phyloP scores from a whole-genome alignment of 2,797 vertebrate species.

The Phalloptychus januarius region DNA sequence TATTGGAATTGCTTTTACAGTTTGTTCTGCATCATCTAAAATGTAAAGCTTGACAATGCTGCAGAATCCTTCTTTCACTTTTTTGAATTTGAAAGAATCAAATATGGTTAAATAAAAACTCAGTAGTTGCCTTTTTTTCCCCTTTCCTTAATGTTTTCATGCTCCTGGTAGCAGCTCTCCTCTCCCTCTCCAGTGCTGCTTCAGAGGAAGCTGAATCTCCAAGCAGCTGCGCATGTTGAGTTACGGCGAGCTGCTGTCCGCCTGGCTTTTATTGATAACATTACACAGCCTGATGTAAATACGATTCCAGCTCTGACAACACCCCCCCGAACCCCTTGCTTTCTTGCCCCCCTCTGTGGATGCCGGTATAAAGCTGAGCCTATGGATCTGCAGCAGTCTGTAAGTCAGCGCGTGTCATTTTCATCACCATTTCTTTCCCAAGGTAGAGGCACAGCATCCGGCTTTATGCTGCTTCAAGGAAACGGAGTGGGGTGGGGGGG shows the following conservation, averaged over 20 bases:
- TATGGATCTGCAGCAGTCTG: constrained; percentile 15
- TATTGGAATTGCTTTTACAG: not conserved
- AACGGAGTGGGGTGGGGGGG: constrained; percentile 40
- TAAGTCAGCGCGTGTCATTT: constrained; percentile 35
- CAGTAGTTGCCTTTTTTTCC: not conserved
- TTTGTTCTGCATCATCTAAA: not conserved
- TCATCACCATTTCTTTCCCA: constrained; percentile 56
- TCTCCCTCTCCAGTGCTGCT: constrained; percentile 37
- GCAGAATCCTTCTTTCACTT: not conserved
- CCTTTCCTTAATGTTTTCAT: constrained; percentile 9
- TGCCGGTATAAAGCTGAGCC: constrained; percentile 26
- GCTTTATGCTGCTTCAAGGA: constrained; percentile 65
- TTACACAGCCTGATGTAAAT: constrained; percentile 77
- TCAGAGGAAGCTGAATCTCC: constrained; percentile 61
- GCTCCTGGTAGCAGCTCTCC: constrained; percentile 33
- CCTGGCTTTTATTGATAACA: constrained; percentile 81
- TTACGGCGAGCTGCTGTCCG: constrained; percentile 69
- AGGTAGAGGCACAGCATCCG: constrained; percentile 56
- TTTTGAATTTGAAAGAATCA: not conserved
- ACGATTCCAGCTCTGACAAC: constrained; percentile 56
- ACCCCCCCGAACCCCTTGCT: not conserved
- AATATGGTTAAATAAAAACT: not conserved
- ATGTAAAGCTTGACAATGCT: not conserved
- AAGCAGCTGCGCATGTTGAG: constrained; percentile 74
- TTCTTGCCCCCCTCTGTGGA: constrained; percentile 42